Base-by-base conservation (phyloP, 2,888 invertebrate species). In the Cosmorhoe ocellata region DNA sequence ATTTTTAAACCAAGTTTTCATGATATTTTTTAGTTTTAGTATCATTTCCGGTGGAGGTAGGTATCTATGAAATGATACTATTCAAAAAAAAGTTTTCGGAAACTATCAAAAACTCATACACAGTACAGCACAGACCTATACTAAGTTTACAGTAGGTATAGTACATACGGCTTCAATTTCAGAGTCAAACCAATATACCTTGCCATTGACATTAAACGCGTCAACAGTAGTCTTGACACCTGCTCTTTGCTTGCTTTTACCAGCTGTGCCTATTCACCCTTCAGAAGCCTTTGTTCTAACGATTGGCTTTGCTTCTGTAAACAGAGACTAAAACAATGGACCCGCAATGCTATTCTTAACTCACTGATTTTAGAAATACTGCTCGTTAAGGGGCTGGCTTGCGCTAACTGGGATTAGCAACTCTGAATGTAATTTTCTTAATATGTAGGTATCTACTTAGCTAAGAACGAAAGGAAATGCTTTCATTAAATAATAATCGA, bases 141-240 rank as follows among this genome's bases (percentile, higher is more conserved):
- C 18, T 18, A 18, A 18, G 18, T 18, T 18, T 18, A 18, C 4
- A 18, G 18, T 18, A 18, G 18, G 18, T 18, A 18, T 18, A 18
- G 18, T 18, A 4, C 18, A 3, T 18, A 18, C 3, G 18, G 2
- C 2, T 4, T 18, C 4, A 24, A 36, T 33, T 39, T 39, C 22
- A 49, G 37, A 48, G 22, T n/a, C 12, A 27, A 40, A 34, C n/a
- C 32, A 22, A 41, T 24, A 18, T n/a, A n/a, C n/a, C n/a, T 8
- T 18, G 14, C 30, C 50, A 61, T 58, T 51, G 50, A 3, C 18
- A 45, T 33, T 37, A 49, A 38, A 55, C 55, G 66, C 57, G 54
- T 58, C 64, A 71, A 79, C 76, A 78, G 76, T 71, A 57, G 63
- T 64, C 56, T 67, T 69, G 63, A 68, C 79, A 78, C 76, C 72